Percentiles rank a stretch among this genome's conserved stretches.
Evolutionary conservation across 2,113 vertebrate species (phyloP).

Genomic region (Bufo bufo): DNA sequence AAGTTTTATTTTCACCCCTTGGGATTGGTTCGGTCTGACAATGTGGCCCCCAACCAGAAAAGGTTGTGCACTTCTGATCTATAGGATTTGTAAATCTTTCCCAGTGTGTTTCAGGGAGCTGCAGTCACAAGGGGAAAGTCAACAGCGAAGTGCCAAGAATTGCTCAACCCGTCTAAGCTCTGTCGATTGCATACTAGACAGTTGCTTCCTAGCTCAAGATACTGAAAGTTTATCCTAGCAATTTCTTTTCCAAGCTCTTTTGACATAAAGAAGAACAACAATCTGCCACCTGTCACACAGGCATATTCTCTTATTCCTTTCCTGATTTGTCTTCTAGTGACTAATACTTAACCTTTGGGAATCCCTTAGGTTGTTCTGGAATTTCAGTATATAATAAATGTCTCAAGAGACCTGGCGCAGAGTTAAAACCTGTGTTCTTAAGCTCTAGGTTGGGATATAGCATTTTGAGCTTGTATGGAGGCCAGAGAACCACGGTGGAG

Average conservation of each 20-base stretch:
- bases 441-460: conserved; percentile 11
- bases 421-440: conserved; percentile 35
- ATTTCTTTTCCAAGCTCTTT: not conserved
- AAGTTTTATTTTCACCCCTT: too few species aligned
- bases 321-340: not conserved
- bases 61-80: too few species aligned
- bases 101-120: not conserved
- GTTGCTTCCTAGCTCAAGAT: not conserved
- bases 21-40: too few species aligned
- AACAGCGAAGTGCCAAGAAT: not conserved
- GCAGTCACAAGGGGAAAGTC: not conserved
- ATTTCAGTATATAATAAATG: conserved; percentile 25
- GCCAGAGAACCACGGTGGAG: not conserved
- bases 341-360: conserved; percentile 33
- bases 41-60: too few species aligned
- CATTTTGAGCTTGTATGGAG: conserved; percentile 3
- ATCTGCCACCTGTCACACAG: not conserved
- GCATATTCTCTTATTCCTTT: not conserved
- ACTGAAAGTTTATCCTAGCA: not conserved
- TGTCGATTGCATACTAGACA: not conserved
- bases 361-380: not conserved
- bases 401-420: conserved; percentile 20
- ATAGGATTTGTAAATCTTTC: too few species aligned
- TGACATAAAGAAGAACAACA: not conserved
- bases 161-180: not conserved